Evolutionary conservation across 2,797 vertebrate genomes (phyloP).

Genomic region (Silurus lanzhouensis): DNA sequence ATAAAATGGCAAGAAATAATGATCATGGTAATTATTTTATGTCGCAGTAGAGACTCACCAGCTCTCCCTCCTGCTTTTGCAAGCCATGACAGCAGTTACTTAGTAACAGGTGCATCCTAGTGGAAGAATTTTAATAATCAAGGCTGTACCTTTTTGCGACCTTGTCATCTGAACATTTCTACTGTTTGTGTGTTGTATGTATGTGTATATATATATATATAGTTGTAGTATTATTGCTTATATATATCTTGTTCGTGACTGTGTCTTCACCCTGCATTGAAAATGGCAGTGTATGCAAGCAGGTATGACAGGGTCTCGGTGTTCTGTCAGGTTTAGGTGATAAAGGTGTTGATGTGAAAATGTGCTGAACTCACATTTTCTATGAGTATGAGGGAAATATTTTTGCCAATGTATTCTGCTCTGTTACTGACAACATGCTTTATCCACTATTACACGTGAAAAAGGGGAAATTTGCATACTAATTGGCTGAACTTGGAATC

Average conservation of each 20-base stretch:
- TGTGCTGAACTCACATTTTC: constrained; percentile 20
- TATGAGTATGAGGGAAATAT: background rate
- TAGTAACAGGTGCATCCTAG: constrained; percentile 56
- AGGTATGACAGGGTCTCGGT: constrained; percentile 44
- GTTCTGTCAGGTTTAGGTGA: constrained; percentile 42
- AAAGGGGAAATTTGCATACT: background rate
- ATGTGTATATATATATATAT: background rate
- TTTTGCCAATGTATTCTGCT: background rate
- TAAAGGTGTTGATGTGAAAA: constrained; percentile 34
- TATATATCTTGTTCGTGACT: constrained; percentile 26
- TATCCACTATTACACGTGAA: background rate
- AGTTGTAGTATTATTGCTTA: no score
- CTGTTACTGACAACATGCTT: background rate
- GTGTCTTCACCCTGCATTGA: constrained; percentile 42
- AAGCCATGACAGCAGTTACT: constrained; percentile 46
- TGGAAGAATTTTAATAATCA: constrained; percentile 56
- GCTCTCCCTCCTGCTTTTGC: constrained; percentile 24
- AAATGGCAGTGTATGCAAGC: constrained; percentile 42
- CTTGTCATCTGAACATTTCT: constrained; percentile 50
- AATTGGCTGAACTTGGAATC: background rate
- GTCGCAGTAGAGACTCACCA: constrained; percentile 14
- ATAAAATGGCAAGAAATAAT: constrained; percentile 4
- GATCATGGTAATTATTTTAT: background rate
- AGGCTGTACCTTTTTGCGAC: constrained; percentile 47
- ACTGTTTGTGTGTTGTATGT: background rate